Conservation (phyloP, 53 echinoderm and acorn worm species). For the Apostichopus leukothele region DNA sequence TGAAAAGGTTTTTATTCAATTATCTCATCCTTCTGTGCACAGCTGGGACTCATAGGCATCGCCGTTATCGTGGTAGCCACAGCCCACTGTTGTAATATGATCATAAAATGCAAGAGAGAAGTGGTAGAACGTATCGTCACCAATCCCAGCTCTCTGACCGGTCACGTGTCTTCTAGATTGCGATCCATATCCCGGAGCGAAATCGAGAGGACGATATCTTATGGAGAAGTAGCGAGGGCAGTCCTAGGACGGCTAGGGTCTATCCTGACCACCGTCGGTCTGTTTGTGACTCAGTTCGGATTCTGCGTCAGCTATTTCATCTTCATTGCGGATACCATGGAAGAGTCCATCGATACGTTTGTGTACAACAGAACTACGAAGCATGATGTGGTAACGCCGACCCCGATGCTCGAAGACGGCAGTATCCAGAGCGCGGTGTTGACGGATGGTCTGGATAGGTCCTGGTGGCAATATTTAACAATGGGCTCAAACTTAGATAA, state of each 20-base stretch:
- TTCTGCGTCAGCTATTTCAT: slow-evolving; percentile 83
- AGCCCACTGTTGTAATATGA: slow-evolving; percentile 88
- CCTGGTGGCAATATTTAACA: neutral
- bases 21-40: neutral
- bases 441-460: neutral
- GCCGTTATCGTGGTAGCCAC: slow-evolving; percentile 68
- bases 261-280: slow-evolving; percentile 60
- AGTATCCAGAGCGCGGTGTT: neutral
- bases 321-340: slow-evolving; percentile 83
- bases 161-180: neutral
- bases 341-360: slow-evolving; percentile 31
- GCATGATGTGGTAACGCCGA: neutral
- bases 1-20: neutral
- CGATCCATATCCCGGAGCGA: neutral
- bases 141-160: slow-evolving; percentile 41
- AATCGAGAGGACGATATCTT: slow-evolving; percentile 66
- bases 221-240: slow-evolving; percentile 73
- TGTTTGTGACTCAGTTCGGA: slow-evolving; percentile 85
- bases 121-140: slow-evolving; percentile 57
- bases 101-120: slow-evolving; percentile 84
- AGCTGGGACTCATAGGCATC: slow-evolving; percentile 84
- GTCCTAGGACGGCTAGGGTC: slow-evolving; percentile 63
- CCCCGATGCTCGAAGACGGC: neutral
- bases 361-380: neutral
- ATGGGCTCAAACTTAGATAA: neutral